Conservation (phyloP, 2,888 invertebrate genomes). For the Smittia aterrima region DNA sequence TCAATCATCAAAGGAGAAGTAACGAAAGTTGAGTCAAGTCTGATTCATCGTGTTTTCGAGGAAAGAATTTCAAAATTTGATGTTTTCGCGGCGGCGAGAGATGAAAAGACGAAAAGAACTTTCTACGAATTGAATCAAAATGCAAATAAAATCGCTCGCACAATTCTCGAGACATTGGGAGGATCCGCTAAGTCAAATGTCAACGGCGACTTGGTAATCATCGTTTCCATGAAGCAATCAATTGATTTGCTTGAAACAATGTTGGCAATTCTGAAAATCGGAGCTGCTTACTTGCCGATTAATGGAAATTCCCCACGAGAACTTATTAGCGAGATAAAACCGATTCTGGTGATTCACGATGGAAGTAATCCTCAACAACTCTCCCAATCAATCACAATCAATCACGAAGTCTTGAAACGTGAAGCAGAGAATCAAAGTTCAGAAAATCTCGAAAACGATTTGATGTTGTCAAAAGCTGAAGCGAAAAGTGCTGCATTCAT, state of each 20-base stretch:
- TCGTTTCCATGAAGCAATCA: constrained; percentile 76
- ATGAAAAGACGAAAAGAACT: no score
- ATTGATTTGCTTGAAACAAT: constrained; percentile 65
- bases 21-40: neutral
- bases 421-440: neutral
- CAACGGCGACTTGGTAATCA: constrained; percentile 72
- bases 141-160: constrained; percentile 56
- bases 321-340: constrained; percentile 69
- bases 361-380: constrained; percentile 46
- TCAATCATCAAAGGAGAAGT: neutral
- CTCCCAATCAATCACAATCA: neutral
- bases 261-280: constrained; percentile 74
- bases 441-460: neutral
- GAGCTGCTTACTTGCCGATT: constrained; percentile 55
- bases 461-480: neutral
- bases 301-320: constrained; percentile 58
- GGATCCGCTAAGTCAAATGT: constrained; percentile 55
- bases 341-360: constrained; percentile 62
- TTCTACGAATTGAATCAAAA: constrained; percentile 52
- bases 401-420: neutral
- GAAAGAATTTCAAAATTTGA: neutral
- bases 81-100: neutral
- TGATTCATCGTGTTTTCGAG: neutral
- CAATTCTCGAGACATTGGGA: constrained; percentile 46
- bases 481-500: neutral